Conservation (phyloP, 2,888 invertebrate genomes). For the Ganaspis brasiliensis region DNA sequence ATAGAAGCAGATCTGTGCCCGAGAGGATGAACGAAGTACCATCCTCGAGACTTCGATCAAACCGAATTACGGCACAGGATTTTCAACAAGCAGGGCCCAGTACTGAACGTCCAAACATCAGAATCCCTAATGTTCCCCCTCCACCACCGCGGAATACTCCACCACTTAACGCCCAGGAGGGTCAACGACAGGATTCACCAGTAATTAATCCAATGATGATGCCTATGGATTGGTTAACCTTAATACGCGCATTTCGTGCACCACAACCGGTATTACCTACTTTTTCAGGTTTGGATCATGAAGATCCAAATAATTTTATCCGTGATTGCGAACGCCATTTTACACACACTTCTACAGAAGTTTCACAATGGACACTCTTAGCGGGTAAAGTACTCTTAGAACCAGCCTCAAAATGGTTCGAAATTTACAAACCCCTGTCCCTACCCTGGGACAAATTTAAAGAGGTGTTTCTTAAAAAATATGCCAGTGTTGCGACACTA, state of each 20-base stretch:
- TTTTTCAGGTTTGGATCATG: conserved; percentile 28
- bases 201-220: too few relatives aligned
- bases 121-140: too few relatives aligned
- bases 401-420: background rate
- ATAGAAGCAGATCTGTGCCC: too few relatives aligned
- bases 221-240: too few relatives aligned
- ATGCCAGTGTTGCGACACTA: background rate
- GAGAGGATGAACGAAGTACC: too few relatives aligned
- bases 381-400: background rate
- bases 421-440: background rate
- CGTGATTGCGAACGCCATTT: background rate
- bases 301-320: background rate
- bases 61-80: too few relatives aligned
- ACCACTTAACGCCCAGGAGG: too few relatives aligned
- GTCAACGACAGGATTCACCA: too few relatives aligned
- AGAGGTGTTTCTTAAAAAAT: background rate
- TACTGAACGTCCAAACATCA: too few relatives aligned
- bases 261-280: background rate
- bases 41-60: too few relatives aligned
- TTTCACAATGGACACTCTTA: background rate
- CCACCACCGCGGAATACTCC: too few relatives aligned
- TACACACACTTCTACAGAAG: background rate
- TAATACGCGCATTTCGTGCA: background rate
- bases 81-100: background rate
- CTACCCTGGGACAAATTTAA: background rate